phyloP scores from a whole-genome alignment of 2,888 invertebrate genomes.

The Noctuana brunneofusca region DNA sequence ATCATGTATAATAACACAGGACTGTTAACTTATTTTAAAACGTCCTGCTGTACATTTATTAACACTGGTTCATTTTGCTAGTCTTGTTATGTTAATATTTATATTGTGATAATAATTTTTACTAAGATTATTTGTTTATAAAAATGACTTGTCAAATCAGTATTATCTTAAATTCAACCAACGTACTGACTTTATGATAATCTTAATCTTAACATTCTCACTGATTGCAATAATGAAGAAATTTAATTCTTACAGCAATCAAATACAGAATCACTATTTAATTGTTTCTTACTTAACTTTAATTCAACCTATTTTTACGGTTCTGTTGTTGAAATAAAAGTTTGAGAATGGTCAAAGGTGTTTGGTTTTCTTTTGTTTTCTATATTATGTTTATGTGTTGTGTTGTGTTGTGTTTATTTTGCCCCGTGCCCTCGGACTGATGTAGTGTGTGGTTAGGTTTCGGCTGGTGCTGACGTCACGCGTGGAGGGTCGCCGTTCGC shows the following conservation, averaged over 20 bases:
- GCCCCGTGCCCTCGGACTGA: slow-evolving; percentile 42
- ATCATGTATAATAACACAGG: slow-evolving; percentile 8
- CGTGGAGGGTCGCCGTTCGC: slow-evolving; percentile 61
- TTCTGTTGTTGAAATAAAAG: slow-evolving; percentile 28
- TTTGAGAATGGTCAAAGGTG: slow-evolving; percentile 35
- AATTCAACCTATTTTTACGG: neutral
- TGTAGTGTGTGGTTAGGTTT: slow-evolving; percentile 62
- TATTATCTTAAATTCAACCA: neutral
- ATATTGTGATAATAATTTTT: slow-evolving; percentile 15
- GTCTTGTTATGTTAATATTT: slow-evolving; percentile 9
- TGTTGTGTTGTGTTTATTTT: slow-evolving; percentile 44
- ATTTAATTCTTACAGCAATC: neutral
- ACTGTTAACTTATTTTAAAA: neutral
- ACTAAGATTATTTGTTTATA: neutral
- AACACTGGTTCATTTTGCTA: slow-evolving; percentile 15
- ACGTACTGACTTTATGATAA: neutral
- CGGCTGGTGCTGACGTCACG: slow-evolving; percentile 69
- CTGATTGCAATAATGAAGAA: neutral
- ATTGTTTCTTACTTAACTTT: slow-evolving; percentile 35
- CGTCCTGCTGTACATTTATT: slow-evolving; percentile 10
- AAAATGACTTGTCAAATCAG: slow-evolving; percentile 12
- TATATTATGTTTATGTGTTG: slow-evolving; percentile 40
- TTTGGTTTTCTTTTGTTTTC: slow-evolving; percentile 41
- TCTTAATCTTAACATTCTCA: neutral
- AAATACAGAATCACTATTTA: neutral